Base-by-base conservation (phyloP, 1,140 invertebrate genomes). In the Scaptomyza graminum region DNA sequence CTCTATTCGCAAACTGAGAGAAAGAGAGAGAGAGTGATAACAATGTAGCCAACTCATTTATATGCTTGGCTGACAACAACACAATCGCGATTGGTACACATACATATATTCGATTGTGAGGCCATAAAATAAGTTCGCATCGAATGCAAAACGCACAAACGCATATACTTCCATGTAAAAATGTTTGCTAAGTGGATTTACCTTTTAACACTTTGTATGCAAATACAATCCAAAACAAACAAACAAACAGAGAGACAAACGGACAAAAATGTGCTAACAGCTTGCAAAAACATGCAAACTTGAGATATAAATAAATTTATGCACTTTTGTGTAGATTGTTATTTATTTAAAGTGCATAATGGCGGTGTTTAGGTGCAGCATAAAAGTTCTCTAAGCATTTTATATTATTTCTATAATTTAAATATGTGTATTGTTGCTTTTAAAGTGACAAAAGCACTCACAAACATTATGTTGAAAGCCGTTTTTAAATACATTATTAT, bases 171-270 rank as follows among this genome's bases (percentile, higher is more conserved):
- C 15, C 11, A 52, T 65, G 15, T 61, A 56, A 25, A 60, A 41
- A 15, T 31, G 12, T 47, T 56, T 8, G 9, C 6, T 37, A 28
- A 37, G 51, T 56, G 41, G 25, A 51, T 65, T 70, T 37, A 44
- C 25, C 61, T 37, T 51, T 56, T 8, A 51, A 28, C 46, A 50
- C 46, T 57, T 57, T 70, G 61, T 64, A 56, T 64, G 51, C 49
- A 44, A 52, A 50, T 41, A 2, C 50, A 7, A 8, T 4, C 15
- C 15, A 43, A 25, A 25, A 5, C 18, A 1, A 25, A 13, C 12
- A n/a, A 34, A 5, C 12, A 31, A 3, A 52, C 6, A 11, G 12
- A 34, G 7, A 34, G 8, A 31, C 13, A 43, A 44, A 43, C 7
- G 6, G 31, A 46, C 8, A 28, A n/a, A 49, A 62, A 39, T 25